phyloP scores from a whole-genome alignment of 2,113 vertebrate genomes.

The Siniperca knerii region DNA sequence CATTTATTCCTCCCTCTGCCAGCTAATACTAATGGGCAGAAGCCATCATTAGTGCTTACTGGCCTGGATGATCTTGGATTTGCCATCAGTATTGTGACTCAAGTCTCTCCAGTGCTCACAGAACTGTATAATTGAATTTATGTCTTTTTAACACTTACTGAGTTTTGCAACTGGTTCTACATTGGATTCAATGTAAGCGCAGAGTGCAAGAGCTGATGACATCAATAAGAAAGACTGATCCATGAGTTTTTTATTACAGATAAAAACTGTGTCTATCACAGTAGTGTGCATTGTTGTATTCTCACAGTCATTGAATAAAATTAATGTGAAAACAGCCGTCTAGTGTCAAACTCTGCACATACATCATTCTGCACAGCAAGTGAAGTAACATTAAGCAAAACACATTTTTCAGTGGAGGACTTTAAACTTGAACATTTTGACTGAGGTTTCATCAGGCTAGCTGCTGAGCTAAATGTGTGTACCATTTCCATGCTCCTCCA shows the following conservation, averaged over 20 bases:
- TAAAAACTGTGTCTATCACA: conserved; percentile 5
- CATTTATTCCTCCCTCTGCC: conserved; percentile 27
- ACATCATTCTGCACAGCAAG: neutral
- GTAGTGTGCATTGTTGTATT: neutral
- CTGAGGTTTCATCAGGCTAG: neutral
- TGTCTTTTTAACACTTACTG: conserved; percentile 28
- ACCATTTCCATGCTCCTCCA: conserved; percentile 67
- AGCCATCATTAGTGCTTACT: conserved; percentile 53
- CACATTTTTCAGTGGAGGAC: neutral
- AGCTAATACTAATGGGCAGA: conserved; percentile 52
- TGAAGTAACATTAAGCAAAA: neutral
- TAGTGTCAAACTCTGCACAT: neutral
- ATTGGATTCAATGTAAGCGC: neutral
- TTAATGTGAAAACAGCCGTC: neutral
- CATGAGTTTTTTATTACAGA: conserved; percentile 14
- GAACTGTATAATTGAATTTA: conserved; percentile 53
- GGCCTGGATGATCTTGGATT: conserved; percentile 47
- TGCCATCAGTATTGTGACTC: conserved; percentile 42
- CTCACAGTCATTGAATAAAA: neutral
- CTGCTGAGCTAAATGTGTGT: neutral
- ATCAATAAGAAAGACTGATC: neutral
- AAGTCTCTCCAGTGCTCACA: conserved; percentile 35
- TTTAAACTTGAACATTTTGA: neutral
- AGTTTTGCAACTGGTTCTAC: conserved; percentile 26
- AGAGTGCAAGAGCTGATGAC: neutral